Base-by-base conservation (phyloP, 1,140 invertebrate species). In the Drosophila prosaltans region DNA sequence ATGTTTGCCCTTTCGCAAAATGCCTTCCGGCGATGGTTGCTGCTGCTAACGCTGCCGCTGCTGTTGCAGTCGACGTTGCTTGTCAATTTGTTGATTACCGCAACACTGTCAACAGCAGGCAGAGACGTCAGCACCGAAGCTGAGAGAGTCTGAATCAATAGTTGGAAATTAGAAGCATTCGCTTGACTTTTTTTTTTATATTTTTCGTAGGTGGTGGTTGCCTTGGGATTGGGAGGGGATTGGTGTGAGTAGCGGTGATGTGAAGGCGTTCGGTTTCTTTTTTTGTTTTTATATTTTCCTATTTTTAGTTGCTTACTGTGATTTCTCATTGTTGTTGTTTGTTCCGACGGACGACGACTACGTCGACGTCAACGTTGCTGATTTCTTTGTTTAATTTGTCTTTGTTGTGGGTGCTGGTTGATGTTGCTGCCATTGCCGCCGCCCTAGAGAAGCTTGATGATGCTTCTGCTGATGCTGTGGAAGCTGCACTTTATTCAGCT, bases 371-470 rank as follows among this genome's bases (percentile, higher is more conserved):
- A 48, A 58, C n/a, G 40, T 57, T 48, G 66, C 64, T 69, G 78
- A 75, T 81, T 86, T 85, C 82, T 86, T 85, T 85, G 82, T 85
- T 85, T 81, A 81, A 85, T 86, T 85, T 78, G 82, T 85, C 82
- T 85, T 85, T 85, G 82, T 85, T 86, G 54, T 75, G 67, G 68
- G 70, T 82, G 78, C 74, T 74, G 68, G 69, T 41, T 16, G 16
- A 30, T 45, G 68, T 48, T 70, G 65, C 57, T 59, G 54, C 11
- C 4, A 16, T 16, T 0, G 16, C 16, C 4, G n/a, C 16, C 28
- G 30, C 59, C 40, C 36, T 62, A 41, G 40, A 40, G 36, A 62
- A 26, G 64, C 51, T 36, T 36, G 6, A 36, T 36, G 3, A 2
- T 36, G 32, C 32, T 43, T 16, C 16, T 61, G 59, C 28, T 61